Evolutionary conservation across 2,888 invertebrate species (phyloP).

Genomic region (Celastrina argiolus): DNA sequence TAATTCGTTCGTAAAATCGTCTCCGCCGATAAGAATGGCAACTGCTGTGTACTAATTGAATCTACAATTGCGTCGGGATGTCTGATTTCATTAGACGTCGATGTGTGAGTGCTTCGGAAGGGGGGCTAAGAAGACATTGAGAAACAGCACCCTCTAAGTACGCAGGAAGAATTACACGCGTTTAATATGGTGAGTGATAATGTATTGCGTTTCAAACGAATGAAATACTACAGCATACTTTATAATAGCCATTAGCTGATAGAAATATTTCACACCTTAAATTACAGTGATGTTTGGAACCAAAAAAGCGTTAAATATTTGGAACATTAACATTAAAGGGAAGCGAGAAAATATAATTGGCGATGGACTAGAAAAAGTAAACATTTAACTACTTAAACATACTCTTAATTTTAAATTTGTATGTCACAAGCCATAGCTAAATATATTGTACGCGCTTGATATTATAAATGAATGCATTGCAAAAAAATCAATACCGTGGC

Average conservation of each 20-base stretch:
- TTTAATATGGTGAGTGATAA: constrained; percentile 23
- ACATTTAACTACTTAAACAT: too few species aligned
- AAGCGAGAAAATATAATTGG: too few species aligned
- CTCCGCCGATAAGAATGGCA: constrained; percentile 75
- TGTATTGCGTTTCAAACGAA: constrained; percentile 1
- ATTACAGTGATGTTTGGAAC: neutral
- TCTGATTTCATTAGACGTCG: constrained; percentile 70
- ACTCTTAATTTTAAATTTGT: too few species aligned
- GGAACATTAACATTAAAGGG: too few species aligned
- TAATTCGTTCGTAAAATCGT: constrained; percentile 79
- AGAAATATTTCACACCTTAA: neutral
- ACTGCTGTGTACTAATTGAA: constrained; percentile 76
- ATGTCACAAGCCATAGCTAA: neutral
- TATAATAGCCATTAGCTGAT: constrained; percentile 1
- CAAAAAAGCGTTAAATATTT: neutral
- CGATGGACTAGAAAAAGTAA: too few species aligned
- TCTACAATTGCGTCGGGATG: constrained; percentile 73
- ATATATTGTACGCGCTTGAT: neutral
- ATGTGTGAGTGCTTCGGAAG: constrained; percentile 48
- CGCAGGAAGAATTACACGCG: constrained; percentile 34
- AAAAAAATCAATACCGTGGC: constrained; percentile 37
- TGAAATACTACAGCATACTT: constrained; percentile 4
- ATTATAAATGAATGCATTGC: neutral
- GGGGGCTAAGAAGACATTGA: constrained; percentile 41
- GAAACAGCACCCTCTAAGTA: constrained; percentile 35